These are phyloP conservation scores for Protomyctophum bolini DNA, from an alignment of 2,113 vertebrate species.

Conservation along the genomic window DNA sequence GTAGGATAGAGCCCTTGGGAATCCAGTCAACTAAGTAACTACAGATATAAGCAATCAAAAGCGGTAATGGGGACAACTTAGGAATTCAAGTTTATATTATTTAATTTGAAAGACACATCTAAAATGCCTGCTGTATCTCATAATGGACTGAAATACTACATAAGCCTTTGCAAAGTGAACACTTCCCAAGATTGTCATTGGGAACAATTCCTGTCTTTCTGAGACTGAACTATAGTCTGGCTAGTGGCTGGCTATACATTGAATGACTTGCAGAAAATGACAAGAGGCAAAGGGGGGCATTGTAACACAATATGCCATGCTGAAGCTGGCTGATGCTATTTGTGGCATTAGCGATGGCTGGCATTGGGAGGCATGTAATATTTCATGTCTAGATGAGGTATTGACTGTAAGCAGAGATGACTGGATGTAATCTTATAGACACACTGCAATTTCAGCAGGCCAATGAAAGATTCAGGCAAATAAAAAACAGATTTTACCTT, in stretches of 20 bases:
- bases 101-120: too few relatives aligned
- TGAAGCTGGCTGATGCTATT: slow-evolving; percentile 59
- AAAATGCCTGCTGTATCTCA: too few relatives aligned
- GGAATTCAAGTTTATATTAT: too few relatives aligned
- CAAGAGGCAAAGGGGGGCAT: slow-evolving; percentile 14
- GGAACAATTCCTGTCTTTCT: not conserved
- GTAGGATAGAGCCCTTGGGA: too few relatives aligned
- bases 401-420: slow-evolving; percentile 68
- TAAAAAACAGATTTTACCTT: slow-evolving; percentile 33
- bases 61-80: too few relatives aligned
- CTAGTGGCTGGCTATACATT: slow-evolving; percentile 32
- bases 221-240: not conserved
- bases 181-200: not conserved
- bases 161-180: too few relatives aligned
- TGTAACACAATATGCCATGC: slow-evolving; percentile 61
- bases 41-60: too few relatives aligned
- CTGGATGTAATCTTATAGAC: slow-evolving; percentile 65
- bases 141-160: too few relatives aligned
- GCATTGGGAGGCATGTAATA: slow-evolving; percentile 53
- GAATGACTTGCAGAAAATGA: slow-evolving; percentile 67
- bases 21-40: too few relatives aligned
- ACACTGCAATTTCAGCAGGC: slow-evolving; percentile 59
- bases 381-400: slow-evolving; percentile 67
- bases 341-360: slow-evolving; percentile 56
- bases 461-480: slow-evolving; percentile 36